These are phyloP conservation scores for Trimorus sp. DNA, from an alignment of 2,888 invertebrate species.

Conservation along the genomic window DNA sequence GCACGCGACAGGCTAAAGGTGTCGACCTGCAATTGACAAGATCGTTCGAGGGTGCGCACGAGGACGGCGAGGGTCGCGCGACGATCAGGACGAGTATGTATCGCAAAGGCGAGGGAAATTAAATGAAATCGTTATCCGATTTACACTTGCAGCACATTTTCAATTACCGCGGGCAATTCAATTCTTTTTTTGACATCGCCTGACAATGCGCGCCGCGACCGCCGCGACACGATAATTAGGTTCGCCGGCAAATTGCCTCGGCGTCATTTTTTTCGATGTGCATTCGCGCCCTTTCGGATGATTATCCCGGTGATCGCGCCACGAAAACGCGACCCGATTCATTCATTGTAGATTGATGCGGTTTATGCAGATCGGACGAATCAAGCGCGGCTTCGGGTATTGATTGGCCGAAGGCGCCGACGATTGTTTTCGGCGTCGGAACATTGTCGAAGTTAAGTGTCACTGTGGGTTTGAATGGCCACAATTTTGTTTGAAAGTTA, in stretches of 20 bases:
- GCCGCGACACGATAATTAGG: slow-evolving; percentile 57
- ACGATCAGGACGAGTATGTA: slow-evolving; percentile 66
- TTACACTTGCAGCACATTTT: slow-evolving; percentile 65
- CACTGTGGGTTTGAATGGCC: no score
- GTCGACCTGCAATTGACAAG: slow-evolving; percentile 80
- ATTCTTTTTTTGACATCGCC: slow-evolving; percentile 53
- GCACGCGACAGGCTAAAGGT: slow-evolving; percentile 80
- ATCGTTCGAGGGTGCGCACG: slow-evolving; percentile 67
- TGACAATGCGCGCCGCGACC: slow-evolving; percentile 34
- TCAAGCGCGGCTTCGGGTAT: no score
- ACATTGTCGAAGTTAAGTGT: no score
- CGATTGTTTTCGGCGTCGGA: no score
- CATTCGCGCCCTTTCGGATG: no score
- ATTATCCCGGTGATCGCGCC: no score
- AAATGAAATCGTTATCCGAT: slow-evolving; percentile 73
- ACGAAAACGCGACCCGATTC: no score
- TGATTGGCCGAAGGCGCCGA: no score
- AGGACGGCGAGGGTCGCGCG: slow-evolving; percentile 65
- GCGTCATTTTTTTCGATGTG: slow-evolving; percentile 16
- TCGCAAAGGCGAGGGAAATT: slow-evolving; percentile 70
- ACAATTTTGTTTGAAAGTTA: no score
- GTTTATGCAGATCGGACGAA: no score
- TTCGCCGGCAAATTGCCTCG: slow-evolving; percentile 18
- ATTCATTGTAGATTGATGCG: no score
- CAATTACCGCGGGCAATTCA: slow-evolving; percentile 61